Conservation (phyloP, 2,888 invertebrate species). For the Flexamia atlantica region DNA sequence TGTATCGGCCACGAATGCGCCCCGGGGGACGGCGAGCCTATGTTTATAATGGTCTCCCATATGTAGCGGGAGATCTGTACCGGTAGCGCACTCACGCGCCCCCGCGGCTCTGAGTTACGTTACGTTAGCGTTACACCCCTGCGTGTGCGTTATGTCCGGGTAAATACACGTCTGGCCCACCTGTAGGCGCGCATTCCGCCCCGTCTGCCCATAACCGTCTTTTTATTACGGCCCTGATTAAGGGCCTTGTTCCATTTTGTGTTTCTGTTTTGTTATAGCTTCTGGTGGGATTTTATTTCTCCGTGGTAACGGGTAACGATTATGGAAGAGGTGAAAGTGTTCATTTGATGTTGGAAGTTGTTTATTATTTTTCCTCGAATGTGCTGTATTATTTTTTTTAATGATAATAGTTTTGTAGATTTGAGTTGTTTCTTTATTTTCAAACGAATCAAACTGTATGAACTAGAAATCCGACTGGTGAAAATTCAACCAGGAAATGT, state of each 20-base stretch:
- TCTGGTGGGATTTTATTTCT: background rate
- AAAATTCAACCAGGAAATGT: too few relatives aligned
- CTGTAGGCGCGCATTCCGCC: constrained; percentile 20
- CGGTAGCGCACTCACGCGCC: constrained; percentile 31
- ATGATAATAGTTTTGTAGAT: too few relatives aligned
- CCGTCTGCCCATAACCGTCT: constrained; percentile 20
- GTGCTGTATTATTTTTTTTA: too few relatives aligned
- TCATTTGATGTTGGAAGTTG: too few relatives aligned
- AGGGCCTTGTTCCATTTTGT: background rate
- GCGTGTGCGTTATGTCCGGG: constrained; percentile 17
- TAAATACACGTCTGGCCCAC: constrained; percentile 28
- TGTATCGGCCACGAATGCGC: constrained; percentile 1
- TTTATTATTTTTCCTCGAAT: too few relatives aligned
- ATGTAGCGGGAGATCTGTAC: background rate
- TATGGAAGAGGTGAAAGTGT: too few relatives aligned
- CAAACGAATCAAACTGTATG: too few relatives aligned
- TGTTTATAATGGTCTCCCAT: constrained; percentile 19
- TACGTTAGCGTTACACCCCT: constrained; percentile 32
- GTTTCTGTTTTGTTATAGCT: constrained; percentile 21
- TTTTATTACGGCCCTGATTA: constrained; percentile 28
- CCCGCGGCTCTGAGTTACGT: constrained; percentile 1
- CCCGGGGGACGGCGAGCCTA: constrained; percentile 19
- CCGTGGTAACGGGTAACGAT: too few relatives aligned
- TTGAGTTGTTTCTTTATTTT: too few relatives aligned
- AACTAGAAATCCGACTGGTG: too few relatives aligned